Base-by-base conservation (phyloP, 2,888 invertebrate species). In the Polymixis lichenea region DNA sequence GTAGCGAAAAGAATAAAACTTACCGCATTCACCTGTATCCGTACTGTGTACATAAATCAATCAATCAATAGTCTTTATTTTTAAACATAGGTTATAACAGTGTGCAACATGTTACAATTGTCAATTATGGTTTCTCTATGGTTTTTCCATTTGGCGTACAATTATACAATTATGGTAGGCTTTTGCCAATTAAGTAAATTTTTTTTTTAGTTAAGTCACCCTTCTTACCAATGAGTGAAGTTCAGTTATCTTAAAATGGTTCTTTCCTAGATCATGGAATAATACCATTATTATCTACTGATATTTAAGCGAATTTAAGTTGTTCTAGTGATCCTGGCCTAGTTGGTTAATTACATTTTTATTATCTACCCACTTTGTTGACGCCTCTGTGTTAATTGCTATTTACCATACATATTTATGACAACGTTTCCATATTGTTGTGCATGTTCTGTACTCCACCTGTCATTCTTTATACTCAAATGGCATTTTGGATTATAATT, bases 371-470 rank as follows among this genome's bases (percentile, higher is more conserved):
- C 13, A 72, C 17, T 22, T 53, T 58, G 51, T 28, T 51, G 22
- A 80, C 19, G 8, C 51, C 55, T 79, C 49, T 65, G 53, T 55
- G 79, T 73, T 72, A 60, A 78, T 66, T 65, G 72, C 32, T 65
- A 25, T 43, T 64, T 72, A 38, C 32, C 32, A 32, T 51, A 56
- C 56, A 51, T 70, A n/a, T n/a, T 53, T 53, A 53, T 28, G 15
- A 51, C 43, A 58, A 38, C 1, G 15, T 49, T 32, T 58, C 72
- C 15, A 58, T 46, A 49, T 71, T 51, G 3, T 25, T n/a, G 19
- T 55, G 19, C 28, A 9, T 62, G 15, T 38, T 53, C 13, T 22
- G 9, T 19, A 28, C 19, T 5, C 17, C 61, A 77, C 15, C 32
- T 61, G 71, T 15, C n/a, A 7, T 25, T 7, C 11, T 61, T 17